Base-by-base conservation (phyloP, 2,888 invertebrate genomes). In the Sarcophaga rosellei region DNA sequence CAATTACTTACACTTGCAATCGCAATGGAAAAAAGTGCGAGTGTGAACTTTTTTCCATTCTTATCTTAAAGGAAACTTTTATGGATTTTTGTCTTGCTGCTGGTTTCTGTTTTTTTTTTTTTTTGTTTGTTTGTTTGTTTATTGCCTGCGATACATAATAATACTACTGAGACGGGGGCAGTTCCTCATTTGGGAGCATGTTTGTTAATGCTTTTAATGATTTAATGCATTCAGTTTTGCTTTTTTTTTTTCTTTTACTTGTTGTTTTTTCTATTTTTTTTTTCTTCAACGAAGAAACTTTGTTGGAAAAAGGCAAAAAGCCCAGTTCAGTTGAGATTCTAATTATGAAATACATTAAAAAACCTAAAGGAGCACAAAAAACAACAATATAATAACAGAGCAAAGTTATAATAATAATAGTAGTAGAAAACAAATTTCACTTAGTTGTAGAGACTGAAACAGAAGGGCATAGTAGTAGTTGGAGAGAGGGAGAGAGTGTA, bases 311-410 rank as follows among this genome's bases (percentile, higher is more conserved):
- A 61, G 4, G 20, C 8, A 65, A 35, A 17, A 63, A 65, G 57
- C 25, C 25, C n/a, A 73, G 45, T 44, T 23, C 65, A 68, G 73
- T 75, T 63, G 44, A 73, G 65, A 61, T 81, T 83, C 57, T 81
- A 76, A 76, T 81, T 81, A 82, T 62, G 53, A 66, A 77, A 72
- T 72, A 81, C 81, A 81, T 81, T 75, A 81, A 81, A 81, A 81
- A 81, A 75, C 62, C 23, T 20, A 76, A 76, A 70, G 75, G 45
- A 35, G 10, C 35, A 35, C 1, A 35, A 35, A 35, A 35, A 35
- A 35, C 2, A 35, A 35, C 8, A 35, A 35, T 10, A 35, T 8
- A 17, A 53, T 8, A 45, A 47, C 10, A 3, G 3, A 47, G 2
- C 2, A 65, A 72, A 63, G 76, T 72, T 69, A 70, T 65, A 69